phyloP scores from a whole-genome alignment of 2,113 vertebrate genomes.

The Corythoichthys haematopterus region DNA sequence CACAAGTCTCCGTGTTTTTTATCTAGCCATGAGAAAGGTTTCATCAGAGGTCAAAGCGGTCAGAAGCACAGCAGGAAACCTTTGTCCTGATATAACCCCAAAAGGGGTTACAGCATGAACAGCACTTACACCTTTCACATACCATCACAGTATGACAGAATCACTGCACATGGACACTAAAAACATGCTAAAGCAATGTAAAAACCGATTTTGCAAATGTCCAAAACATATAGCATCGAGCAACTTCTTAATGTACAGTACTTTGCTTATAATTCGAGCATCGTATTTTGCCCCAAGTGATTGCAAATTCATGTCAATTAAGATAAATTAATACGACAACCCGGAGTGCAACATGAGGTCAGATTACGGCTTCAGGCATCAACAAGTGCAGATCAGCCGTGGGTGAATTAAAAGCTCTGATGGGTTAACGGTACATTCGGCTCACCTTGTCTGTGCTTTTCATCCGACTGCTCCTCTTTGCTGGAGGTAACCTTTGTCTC shows the following conservation, averaged over 20 bases:
- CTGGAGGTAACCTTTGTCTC: slow-evolving; percentile 60
- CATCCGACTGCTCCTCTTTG: slow-evolving; percentile 47
- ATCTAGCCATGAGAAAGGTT: background rate
- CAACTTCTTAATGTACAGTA: background rate
- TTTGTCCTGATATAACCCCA: background rate
- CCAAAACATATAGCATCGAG: background rate
- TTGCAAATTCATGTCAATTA: background rate
- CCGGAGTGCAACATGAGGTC: slow-evolving; percentile 27
- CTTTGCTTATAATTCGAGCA: background rate
- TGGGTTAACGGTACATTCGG: slow-evolving; percentile 24
- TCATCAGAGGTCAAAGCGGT: background rate
- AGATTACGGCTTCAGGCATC: slow-evolving; percentile 18
- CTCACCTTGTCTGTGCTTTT: slow-evolving; percentile 68
- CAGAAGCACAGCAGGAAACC: background rate
- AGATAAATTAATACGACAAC: background rate
- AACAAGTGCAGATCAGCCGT: too few relatives aligned
- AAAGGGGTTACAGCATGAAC: background rate
- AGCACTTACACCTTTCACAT: background rate
- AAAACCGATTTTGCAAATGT: slow-evolving; percentile 6
- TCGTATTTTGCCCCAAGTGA: background rate
- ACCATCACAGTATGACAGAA: background rate
- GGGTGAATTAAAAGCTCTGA: slow-evolving; percentile 25
- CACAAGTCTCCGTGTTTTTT: background rate
- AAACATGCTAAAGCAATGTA: slow-evolving; percentile 4
- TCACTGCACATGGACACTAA: slow-evolving; percentile 8